A percentile compares a stretch with the other conserved stretches of the same genome.
These are phyloP conservation scores for Zingel zingel DNA, from an alignment of 2,113 vertebrate species.

Conservation along the genomic window DNA sequence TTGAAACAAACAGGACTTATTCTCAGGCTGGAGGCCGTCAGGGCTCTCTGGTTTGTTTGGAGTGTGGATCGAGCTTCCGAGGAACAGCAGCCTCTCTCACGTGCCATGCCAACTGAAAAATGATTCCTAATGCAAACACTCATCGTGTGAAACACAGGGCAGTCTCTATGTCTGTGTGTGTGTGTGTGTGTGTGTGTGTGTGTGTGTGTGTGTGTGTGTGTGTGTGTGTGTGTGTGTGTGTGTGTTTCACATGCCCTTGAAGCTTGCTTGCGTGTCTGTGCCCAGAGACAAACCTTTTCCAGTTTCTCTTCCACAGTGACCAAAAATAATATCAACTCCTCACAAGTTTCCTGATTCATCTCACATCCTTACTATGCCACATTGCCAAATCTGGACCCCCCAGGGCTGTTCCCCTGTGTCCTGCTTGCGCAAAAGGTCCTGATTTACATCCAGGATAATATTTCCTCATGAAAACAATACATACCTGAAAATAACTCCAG, in stretches of 20 bases:
- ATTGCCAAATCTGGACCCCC: conserved; percentile 78
- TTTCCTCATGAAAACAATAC: conserved; percentile 73
- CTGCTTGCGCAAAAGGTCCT: conserved; percentile 54
- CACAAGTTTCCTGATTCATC: conserved; percentile 55
- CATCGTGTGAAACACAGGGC: conserved; percentile 48
- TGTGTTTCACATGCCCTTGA: conserved; percentile 31
- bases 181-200: conserved; percentile 29
- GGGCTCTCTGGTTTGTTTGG: conserved; percentile 64
- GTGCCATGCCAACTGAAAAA: conserved; percentile 72
- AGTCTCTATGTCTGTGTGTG: not conserved
- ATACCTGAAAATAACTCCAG: conserved; percentile 73
- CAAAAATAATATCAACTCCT: conserved; percentile 75
- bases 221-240: conserved; percentile 33
- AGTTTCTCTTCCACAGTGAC: conserved; percentile 55
- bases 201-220: conserved; percentile 2
- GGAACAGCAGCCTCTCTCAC: conserved; percentile 64
- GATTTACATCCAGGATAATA: conserved; percentile 41
- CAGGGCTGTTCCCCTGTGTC: conserved; percentile 37
- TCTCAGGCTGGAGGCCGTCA: conserved; percentile 37
- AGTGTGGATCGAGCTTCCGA: conserved; percentile 42
- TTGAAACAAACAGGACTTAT: conserved; percentile 64
- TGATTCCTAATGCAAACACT: conserved; percentile 77
- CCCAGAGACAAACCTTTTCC: conserved; percentile 58
- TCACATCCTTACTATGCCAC: conserved; percentile 73
- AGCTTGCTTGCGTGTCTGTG: not conserved